Evolutionary conservation across 1,140 invertebrate species (phyloP).

Genomic region (Drosophila mayri): DNA sequence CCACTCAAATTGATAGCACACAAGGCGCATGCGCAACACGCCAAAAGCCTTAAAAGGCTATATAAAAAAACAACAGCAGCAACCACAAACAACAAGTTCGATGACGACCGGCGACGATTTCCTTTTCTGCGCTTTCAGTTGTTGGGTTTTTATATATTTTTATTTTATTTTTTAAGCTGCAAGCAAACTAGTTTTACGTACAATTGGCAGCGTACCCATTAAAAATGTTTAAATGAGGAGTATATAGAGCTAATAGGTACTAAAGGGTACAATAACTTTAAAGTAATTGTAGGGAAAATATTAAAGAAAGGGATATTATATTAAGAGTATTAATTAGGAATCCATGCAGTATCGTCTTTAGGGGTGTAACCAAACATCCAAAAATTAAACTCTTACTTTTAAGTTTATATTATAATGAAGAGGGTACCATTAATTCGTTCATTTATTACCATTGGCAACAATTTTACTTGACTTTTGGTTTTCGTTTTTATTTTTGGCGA

Average conservation of each 20-base stretch:
- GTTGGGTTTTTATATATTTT: constrained; percentile 30
- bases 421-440: neutral
- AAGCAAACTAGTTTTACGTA: constrained; percentile 75
- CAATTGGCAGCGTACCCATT: constrained; percentile 38
- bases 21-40: constrained; percentile 71
- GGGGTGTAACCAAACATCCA: neutral
- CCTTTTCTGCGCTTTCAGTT: constrained; percentile 71
- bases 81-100: constrained; percentile 44
- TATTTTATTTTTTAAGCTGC: constrained; percentile 36
- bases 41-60: constrained; percentile 59
- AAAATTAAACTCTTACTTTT: neutral
- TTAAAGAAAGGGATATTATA: neutral
- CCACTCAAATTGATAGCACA: constrained; percentile 67
- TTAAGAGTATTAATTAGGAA: neutral
- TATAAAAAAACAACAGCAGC: constrained; percentile 9
- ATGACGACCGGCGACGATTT: constrained; percentile 74
- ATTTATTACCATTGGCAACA: constrained; percentile 5
- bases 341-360: too few species aligned
- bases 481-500: constrained; percentile 50
- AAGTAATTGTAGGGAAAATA: neutral
- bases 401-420: neutral
- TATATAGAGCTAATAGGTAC: neutral
- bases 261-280: neutral
- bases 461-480: constrained; percentile 22
- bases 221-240: neutral